phyloP scores from a whole-genome alignment of 2,797 vertebrate genomes.

The Limosa lapponica region DNA sequence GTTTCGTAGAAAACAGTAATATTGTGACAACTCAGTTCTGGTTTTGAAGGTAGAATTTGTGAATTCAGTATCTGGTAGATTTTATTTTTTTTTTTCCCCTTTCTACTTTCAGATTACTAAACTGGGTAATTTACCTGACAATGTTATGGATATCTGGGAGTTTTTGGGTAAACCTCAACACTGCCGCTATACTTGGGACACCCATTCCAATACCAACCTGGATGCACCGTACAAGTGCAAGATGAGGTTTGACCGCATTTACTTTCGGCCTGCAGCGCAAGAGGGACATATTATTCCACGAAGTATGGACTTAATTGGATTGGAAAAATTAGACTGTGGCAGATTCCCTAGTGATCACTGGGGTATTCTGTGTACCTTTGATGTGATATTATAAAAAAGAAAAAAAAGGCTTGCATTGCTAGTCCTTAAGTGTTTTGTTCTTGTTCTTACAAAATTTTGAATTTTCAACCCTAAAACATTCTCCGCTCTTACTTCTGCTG shows the following conservation, averaged over 20 bases:
- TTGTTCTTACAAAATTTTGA: background rate
- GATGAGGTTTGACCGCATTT: constrained; percentile 92
- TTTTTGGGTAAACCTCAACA: constrained; percentile 86
- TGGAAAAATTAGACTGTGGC: constrained; percentile 94
- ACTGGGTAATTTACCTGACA: constrained; percentile 83
- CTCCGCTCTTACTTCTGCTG: background rate
- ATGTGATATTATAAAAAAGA: constrained; percentile 71
- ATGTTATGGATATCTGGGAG: constrained; percentile 90
- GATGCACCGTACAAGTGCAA: constrained; percentile 74
- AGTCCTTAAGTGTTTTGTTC: background rate
- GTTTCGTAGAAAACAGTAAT: background rate
- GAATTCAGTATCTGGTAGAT: background rate
- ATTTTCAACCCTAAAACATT: background rate
- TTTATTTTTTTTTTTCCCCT: background rate
- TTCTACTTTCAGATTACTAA: constrained; percentile 81
- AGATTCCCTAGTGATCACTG: constrained; percentile 95
- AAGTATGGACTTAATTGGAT: constrained; percentile 89
- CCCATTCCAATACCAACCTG: constrained; percentile 89
- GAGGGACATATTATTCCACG: constrained; percentile 80
- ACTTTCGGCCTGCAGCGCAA: constrained; percentile 78
- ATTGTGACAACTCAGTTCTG: background rate
- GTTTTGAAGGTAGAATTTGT: background rate
- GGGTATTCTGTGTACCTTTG: constrained; percentile 91
- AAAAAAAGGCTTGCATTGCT: background rate
- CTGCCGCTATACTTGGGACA: constrained; percentile 96